These are phyloP conservation scores for Salvelinus sp. DNA, from an alignment of 2,113 vertebrate species.

Conservation along the genomic window DNA sequence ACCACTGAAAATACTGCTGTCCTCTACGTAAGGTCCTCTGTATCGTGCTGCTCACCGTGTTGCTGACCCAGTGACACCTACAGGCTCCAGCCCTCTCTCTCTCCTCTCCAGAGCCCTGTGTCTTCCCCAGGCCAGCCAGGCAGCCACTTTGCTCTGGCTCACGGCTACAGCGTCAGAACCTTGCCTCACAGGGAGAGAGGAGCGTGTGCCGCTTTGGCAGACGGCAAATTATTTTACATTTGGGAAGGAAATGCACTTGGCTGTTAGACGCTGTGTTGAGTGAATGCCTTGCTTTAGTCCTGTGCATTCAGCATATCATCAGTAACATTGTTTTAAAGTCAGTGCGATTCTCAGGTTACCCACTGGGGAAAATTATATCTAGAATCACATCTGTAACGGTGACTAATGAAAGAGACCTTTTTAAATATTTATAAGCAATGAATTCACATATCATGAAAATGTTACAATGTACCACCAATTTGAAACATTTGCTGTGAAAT, in stretches of 20 bases:
- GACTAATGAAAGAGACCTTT: constrained; percentile 25
- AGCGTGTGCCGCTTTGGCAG: constrained; percentile 41
- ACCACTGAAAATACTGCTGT: constrained; percentile 58
- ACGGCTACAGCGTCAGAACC: constrained; percentile 51
- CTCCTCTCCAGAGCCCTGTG: not conserved
- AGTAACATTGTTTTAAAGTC: constrained; percentile 63
- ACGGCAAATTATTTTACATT: constrained; percentile 46
- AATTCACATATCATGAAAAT: not conserved
- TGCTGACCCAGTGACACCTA: constrained; percentile 67
- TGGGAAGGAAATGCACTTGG: constrained; percentile 42
- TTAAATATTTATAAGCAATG: constrained; percentile 1
- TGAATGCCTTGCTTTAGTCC: constrained; percentile 44
- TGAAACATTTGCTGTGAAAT: not conserved
- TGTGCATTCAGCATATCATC: constrained; percentile 51
- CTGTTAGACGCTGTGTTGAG: constrained; percentile 39
- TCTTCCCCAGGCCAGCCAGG: not conserved
- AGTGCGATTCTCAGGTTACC: constrained; percentile 52
- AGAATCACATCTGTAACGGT: constrained; percentile 28
- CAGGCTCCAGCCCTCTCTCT: constrained; percentile 5
- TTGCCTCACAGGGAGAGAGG: constrained; percentile 37
- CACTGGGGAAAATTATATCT: constrained; percentile 26
- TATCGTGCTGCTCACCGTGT: constrained; percentile 34
- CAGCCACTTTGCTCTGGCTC: constrained; percentile 4
- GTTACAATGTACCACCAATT: not conserved
- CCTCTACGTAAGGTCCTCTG: constrained; percentile 52